Base-by-base conservation (phyloP, 2,888 invertebrate species). In the Arctia plantaginis region DNA sequence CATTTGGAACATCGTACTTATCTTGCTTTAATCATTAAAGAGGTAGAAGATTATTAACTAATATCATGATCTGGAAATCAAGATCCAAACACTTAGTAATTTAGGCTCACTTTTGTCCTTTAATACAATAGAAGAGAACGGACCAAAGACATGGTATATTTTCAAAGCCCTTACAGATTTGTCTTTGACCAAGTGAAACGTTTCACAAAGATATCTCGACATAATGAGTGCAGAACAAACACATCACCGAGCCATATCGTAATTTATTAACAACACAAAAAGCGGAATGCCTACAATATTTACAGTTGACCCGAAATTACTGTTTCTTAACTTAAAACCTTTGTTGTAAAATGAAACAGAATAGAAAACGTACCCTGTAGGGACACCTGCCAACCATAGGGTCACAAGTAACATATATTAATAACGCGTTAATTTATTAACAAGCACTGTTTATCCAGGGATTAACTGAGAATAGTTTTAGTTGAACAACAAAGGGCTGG, bases 381-480 rank as follows among this genome's bases (percentile, higher is more conserved):
- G 95, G 94, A 94, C 95, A 94, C 93, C 94, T 94, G 93, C 92
- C 92, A 90, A 90, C 91, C 91, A 90, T 90, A 89, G 90, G 93
- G 93, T 92, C 94, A 92, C 93, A 93, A 55, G 84, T 91, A 93
- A 92, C 94, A 95, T 94, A 95, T 95, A 95, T 95, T 95, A 95
- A 95, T 95, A 95, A 95, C 94, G 90, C 93, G 92, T 93, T 95
- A 95, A 95, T 95, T 95, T 95, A 95, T 95, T 94, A 95, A 95
- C 95, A 93, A 94, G 92, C 92, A 92, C 92, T 95, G 95, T 95
- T 95, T 95, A 95, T 94, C 94, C 94, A 91, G 92, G 94, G 95
- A 95, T 95, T 95, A 95, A 93, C 95, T 93, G 94, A 91, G 94
- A 95, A 95, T 95, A 95, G 95, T 95, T 95, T 95, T 93, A 95